phyloP scores from a whole-genome alignment of 2,888 invertebrate genomes.

The Watsonalla binaria region DNA sequence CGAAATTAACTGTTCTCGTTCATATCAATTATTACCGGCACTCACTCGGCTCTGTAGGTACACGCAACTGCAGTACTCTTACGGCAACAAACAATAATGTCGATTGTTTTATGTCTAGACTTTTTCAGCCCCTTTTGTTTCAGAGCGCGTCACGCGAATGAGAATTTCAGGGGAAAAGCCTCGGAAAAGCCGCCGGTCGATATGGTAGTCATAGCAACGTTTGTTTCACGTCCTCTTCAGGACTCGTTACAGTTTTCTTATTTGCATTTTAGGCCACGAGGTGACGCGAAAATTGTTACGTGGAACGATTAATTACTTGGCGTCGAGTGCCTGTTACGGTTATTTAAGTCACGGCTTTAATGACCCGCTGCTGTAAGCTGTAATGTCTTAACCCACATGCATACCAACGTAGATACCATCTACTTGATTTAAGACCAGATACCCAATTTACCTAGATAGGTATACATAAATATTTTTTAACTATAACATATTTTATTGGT shows the following conservation, averaged over 20 bases:
- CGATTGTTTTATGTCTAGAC: constrained; percentile 37
- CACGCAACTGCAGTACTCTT: not conserved
- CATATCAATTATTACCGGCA: constrained; percentile 17
- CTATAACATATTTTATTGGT: too few species aligned
- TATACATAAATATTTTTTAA: too few species aligned
- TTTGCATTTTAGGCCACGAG: constrained; percentile 72
- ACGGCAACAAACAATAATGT: not conserved
- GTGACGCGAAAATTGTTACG: constrained; percentile 48
- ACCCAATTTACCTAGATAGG: too few species aligned
- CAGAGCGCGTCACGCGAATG: constrained; percentile 70
- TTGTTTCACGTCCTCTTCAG: constrained; percentile 66
- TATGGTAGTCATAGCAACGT: constrained; percentile 70
- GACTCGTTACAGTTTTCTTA: constrained; percentile 54
- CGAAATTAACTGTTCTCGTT: constrained; percentile 32
- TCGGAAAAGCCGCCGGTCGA: constrained; percentile 76
- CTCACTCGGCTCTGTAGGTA: not conserved
- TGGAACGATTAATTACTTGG: constrained; percentile 33
- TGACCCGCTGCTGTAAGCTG: not conserved
- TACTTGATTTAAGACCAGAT: too few species aligned
- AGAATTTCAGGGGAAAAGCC: constrained; percentile 66
- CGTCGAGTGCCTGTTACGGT: constrained; percentile 8
- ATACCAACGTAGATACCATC: not conserved
- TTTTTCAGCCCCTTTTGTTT: constrained; percentile 61
- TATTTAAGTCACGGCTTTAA: not conserved
- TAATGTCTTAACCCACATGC: not conserved